These are phyloP conservation scores for Calycopis cecrops DNA, from an alignment of 1,140 invertebrate genomes.

Conservation along the genomic window DNA sequence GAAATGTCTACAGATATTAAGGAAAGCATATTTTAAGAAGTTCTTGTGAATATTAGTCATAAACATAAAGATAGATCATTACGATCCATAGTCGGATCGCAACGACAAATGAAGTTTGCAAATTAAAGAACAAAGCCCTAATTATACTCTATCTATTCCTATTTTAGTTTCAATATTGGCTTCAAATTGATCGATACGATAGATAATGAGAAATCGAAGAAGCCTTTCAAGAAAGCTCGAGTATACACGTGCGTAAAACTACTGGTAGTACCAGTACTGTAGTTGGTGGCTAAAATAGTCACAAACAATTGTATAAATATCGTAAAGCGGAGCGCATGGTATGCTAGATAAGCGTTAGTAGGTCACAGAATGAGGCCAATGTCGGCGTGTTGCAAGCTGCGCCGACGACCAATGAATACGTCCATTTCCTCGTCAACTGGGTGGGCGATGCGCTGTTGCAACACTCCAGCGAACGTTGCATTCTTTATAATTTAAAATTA, in stretches of 20 bases:
- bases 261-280: too few relatives aligned
- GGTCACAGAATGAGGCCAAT: constrained; percentile 62
- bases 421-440: constrained; percentile 51
- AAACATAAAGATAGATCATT: too few relatives aligned
- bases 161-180: constrained; percentile 9
- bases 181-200: too few relatives aligned
- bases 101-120: too few relatives aligned
- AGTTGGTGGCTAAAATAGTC: not conserved
- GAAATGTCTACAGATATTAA: too few relatives aligned
- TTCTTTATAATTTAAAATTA: constrained; percentile 12
- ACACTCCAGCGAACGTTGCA: constrained; percentile 18
- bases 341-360: constrained; percentile 58
- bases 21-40: too few relatives aligned
- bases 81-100: too few relatives aligned
- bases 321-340: constrained; percentile 12
- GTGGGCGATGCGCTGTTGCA: constrained; percentile 32
- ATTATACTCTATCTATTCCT: not conserved
- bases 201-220: too few relatives aligned
- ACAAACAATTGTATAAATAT: constrained; percentile 8
- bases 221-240: not conserved
- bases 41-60: too few relatives aligned
- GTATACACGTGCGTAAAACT: not conserved
- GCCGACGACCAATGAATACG: constrained; percentile 52
- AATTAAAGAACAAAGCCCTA: too few relatives aligned
- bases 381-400: constrained; percentile 60